A percentile compares a stretch with the other conserved stretches of the same genome.
Evolutionary conservation across 2,797 vertebrate genomes (phyloP).

Genomic region (Acipenser oxyrinchus): DNA sequence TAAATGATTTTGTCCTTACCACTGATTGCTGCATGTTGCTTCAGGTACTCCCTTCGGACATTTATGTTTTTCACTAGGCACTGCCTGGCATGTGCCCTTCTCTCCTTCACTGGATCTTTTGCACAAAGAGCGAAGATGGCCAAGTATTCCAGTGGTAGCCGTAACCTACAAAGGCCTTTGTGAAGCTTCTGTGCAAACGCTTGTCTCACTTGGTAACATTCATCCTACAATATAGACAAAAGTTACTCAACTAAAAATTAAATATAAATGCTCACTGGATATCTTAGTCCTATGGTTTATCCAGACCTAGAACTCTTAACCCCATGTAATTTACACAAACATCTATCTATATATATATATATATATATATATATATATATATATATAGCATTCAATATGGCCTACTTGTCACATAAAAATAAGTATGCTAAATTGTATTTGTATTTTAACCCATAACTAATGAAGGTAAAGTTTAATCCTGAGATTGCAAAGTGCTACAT

Average conservation of each 20-base stretch:
- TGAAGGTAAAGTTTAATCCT: too few relatives aligned
- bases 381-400: too few relatives aligned
- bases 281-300: background rate
- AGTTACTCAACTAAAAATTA: background rate
- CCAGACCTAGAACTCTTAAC: too few relatives aligned
- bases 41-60: slow-evolving; percentile 90
- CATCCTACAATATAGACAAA: slow-evolving; percentile 59
- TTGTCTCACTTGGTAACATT: slow-evolving; percentile 96
- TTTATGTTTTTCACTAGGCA: slow-evolving; percentile 97
- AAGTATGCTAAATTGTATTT: too few relatives aligned
- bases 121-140: slow-evolving; percentile 92
- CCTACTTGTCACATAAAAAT: too few relatives aligned
- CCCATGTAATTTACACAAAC: too few relatives aligned
- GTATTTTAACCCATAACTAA: too few relatives aligned
- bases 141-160: slow-evolving; percentile 93
- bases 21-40: slow-evolving; percentile 90
- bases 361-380: too few relatives aligned
- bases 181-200: slow-evolving; percentile 95
- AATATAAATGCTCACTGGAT: background rate
- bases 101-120: slow-evolving; percentile 94
- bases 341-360: too few relatives aligned
- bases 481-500: too few relatives aligned
- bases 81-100: slow-evolving; percentile 89
- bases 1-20: slow-evolving; percentile 57
- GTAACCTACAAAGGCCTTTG: slow-evolving; percentile 84